Base-by-base conservation (phyloP, 2,113 vertebrate genomes). In the Cololabis saira region DNA sequence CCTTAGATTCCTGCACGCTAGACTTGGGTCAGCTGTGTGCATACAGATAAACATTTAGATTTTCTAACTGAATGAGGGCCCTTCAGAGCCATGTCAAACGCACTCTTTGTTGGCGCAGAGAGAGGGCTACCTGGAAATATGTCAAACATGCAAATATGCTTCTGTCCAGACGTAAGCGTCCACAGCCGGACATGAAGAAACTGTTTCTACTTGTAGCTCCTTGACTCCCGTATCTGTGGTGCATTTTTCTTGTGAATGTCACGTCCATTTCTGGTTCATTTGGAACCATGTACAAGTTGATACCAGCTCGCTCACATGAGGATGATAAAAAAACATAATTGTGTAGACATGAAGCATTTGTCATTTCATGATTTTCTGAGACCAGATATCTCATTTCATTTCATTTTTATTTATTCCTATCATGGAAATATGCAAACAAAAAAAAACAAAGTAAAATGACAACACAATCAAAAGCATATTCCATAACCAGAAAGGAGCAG, bases 1-100 rank as follows among this genome's bases (percentile, higher is more conserved):
- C 69, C 42, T 69, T 12, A 54, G 59, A 87, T 83, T 82, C 80
- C 62, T 58, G 17, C 9, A 3, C 8, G 13, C n/a, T 52, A 30
- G 40, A 78, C 69, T 67, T 65, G 41, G 71, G 66, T 82, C 81
- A 87, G 55, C 61, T 56, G 56, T 85, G 49, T 85, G 49, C 45
- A 76, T 64, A 48, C 68, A 78, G 58, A 54, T 18, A 80, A 86
- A 83, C 60, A 84, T 87, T 80, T 75, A 65, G 52, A 81, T 60
- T 68, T 48, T 30, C 37, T 42, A 59, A 11, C 17, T 77, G 14
- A 69, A 79, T 30, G 44, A 51, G 44, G 27, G 4, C 45, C 56
- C 48, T 71, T 80, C 19, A 67, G 70, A 74, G 70, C 61, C 43
- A 30, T 52, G 70, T 81, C 47, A 74, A 84, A 70, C 45, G 27